Evolutionary conservation across 2,797 vertebrate species (phyloP).

Genomic region (Clarias fuscus): DNA sequence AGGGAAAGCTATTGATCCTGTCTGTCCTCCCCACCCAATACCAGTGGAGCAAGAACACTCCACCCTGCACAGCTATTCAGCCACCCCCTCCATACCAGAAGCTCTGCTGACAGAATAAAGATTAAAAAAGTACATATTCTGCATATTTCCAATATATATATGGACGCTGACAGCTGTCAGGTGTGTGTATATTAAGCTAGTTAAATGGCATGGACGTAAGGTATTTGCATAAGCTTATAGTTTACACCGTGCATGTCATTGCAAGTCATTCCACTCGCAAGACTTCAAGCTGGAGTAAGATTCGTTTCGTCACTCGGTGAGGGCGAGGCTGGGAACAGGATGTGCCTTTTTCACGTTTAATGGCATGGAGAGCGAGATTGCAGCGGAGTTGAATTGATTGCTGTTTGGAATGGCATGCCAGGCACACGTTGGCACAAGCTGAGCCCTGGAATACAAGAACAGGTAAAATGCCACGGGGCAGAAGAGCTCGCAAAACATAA

Average conservation of each 20-base stretch:
- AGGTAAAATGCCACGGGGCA: conserved; percentile 22
- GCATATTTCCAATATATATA: conserved; percentile 12
- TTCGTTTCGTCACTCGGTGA: conserved; percentile 22
- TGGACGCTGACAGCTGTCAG: not conserved
- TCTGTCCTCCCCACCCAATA: conserved; percentile 38
- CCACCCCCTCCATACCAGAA: conserved; percentile 29
- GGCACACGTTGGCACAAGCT: conserved; percentile 37
- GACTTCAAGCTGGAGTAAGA: conserved; percentile 23
- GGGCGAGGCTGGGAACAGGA: not conserved
- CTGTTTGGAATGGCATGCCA: conserved; percentile 34
- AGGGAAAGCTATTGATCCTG: conserved; percentile 39
- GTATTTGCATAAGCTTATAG: conserved; percentile 9
- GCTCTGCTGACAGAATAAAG: not conserved
- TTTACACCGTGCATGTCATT: not conserved
- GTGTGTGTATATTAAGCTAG: conserved; percentile 4
- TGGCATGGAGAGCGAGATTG: not conserved
- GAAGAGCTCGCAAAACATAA: conserved; percentile 23
- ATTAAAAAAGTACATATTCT: not conserved
- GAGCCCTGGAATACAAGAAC: conserved; percentile 5
- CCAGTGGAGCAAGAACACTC: conserved; percentile 38
- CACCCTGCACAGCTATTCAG: conserved; percentile 46
- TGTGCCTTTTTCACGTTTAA: not conserved
- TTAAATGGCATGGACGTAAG: not conserved
- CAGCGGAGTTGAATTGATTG: conserved; percentile 1
- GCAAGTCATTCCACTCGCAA: not conserved